These are phyloP conservation scores for Malacoraja senta DNA, from an alignment of 2,797 vertebrate species.

Conservation along the genomic window DNA sequence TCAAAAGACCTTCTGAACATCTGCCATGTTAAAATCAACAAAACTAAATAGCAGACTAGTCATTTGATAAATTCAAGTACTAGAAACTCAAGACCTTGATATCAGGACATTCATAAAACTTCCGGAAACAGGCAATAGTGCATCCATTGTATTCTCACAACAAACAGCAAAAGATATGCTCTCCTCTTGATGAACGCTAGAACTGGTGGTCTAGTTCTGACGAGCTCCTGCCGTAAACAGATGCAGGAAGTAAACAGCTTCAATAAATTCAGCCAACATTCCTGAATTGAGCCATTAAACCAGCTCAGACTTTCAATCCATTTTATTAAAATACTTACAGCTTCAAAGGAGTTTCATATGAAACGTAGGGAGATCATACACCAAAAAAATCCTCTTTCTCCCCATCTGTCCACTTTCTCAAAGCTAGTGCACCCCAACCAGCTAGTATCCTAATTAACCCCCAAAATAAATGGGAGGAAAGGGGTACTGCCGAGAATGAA, in stretches of 20 bases:
- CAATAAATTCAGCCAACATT: not conserved
- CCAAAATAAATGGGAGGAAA: no score
- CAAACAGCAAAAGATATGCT: not conserved
- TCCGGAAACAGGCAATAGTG: not conserved
- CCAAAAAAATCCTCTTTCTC: not conserved
- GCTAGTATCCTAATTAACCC: no score
- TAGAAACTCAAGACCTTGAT: no score
- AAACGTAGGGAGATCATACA: not conserved
- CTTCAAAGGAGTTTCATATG: not conserved
- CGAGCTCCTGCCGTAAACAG: not conserved
- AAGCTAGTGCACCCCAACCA: no score
- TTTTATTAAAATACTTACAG: not conserved
- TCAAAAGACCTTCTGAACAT: no score
- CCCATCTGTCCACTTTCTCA: no score
- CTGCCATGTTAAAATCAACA: no score
- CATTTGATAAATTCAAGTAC: no score
- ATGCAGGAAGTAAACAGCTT: not conserved
- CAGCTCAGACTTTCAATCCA: not conserved
- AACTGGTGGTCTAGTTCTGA: no score
- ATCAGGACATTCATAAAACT: conserved; percentile 3
- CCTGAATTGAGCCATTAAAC: not conserved
- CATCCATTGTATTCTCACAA: not conserved
- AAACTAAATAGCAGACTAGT: no score
- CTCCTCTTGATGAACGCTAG: not conserved
- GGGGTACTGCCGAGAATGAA: no score